Evolutionary conservation across 1,140 invertebrate species (phyloP).

Genomic region (Harlomillsia oculata): DNA sequence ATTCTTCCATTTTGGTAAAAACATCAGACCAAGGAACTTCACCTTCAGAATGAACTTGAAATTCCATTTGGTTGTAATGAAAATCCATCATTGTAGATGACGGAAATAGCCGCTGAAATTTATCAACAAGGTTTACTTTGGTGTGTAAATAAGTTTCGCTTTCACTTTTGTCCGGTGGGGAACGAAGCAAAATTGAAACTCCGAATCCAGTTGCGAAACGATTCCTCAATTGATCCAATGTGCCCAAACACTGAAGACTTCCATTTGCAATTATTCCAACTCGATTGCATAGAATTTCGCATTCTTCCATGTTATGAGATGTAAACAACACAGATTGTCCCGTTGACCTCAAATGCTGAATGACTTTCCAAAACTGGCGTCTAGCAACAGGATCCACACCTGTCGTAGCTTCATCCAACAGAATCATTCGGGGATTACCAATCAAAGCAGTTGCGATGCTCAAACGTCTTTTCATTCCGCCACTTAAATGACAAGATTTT

Average conservation of each 20-base stretch:
- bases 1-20: too few species aligned
- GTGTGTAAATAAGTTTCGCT: too few species aligned
- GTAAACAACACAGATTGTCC: constrained; percentile 30
- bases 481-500: constrained; percentile 40
- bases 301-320: constrained; percentile 45
- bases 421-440: constrained; percentile 52
- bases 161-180: too few species aligned
- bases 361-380: constrained; percentile 41
- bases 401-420: constrained; percentile 49
- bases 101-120: too few species aligned
- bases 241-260: constrained; percentile 51
- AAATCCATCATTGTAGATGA: too few species aligned
- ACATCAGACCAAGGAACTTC: too few species aligned
- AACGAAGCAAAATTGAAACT: constrained; percentile 29
- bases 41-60: too few species aligned
- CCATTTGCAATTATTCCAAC: constrained; percentile 59
- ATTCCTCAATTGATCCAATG: too few species aligned
- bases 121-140: too few species aligned
- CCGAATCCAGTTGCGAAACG: constrained; percentile 52
- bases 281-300: constrained; percentile 44
- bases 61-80: too few species aligned
- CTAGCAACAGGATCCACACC: constrained; percentile 42
- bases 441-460: constrained; percentile 53
- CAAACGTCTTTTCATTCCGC: constrained; percentile 54
- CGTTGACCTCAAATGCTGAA: neutral